Evolutionary conservation across 2,797 vertebrate species (phyloP), one percentile per base, ranked within the genome.

Genomic region (Tenualosa thibaudeaui): DNA sequence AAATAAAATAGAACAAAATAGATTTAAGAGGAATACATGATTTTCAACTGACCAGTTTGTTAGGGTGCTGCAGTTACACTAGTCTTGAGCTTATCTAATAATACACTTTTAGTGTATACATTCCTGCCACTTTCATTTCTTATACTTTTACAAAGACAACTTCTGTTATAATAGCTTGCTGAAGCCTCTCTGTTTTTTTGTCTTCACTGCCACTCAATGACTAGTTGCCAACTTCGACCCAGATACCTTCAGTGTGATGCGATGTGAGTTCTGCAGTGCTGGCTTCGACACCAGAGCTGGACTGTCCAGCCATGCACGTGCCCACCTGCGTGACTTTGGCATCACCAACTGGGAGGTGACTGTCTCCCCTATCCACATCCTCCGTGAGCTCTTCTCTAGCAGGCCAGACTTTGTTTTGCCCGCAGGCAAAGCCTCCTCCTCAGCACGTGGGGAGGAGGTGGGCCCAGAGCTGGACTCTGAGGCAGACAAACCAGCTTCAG

Each of bases 311-410:
- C 98, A 99, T 0, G 98, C 98, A 84, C 93, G 98, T 10, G 98
- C 98, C 50, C 98, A 99, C 92, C 96, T 99, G 56, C 94, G 98
- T 0, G 98, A 99, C 91, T 98, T 99, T 24, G 98, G 98, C 81
- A 99, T 99, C 91, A 98, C 97, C 87, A 99, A 99, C 95, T 99
- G 98, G 98, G 97, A 98, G 82, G 96, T 99, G n/a, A 99, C 98
- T 56, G 95, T 98, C 87, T 99, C 98, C 0, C 98, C 98, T 2
- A 99, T 99, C 88, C 96, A 98, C 93, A 97, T 99, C 88, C 95
- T 99, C 82, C 94, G 97, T 86, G 96, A 98, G 93, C 92, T 99
- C 75, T 96, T 99, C 90, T 97, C 97, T 91, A 97, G 97, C 89
- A 95, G 97, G 0, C 93, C 97, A 0, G 97, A 98, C 93, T 95